A percentile compares a stretch with the other conserved stretches of the same genome.
phyloP scores from a whole-genome alignment of 1,140 invertebrate genomes.

The Idris sp. region DNA sequence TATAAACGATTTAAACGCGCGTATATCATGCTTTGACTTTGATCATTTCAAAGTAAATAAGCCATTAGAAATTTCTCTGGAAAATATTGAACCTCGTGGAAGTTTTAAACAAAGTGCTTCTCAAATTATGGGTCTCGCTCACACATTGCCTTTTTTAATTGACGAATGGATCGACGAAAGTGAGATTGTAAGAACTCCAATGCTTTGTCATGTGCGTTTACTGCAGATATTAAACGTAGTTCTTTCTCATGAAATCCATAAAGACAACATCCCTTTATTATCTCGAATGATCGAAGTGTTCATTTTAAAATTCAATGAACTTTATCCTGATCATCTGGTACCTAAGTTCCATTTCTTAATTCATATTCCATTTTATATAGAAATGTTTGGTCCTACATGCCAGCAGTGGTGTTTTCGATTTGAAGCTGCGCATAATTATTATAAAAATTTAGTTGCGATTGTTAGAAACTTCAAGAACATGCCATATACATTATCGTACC shows the following conservation, averaged over 20 bases:
- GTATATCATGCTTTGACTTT: constrained; percentile 1
- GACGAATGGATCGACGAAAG: not conserved
- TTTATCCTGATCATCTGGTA: constrained; percentile 44
- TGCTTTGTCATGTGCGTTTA: constrained; percentile 26
- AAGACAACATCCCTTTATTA: constrained; percentile 16
- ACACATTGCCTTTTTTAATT: not conserved
- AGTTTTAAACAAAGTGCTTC: not conserved
- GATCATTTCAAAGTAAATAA: constrained; percentile 3
- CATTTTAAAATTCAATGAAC: constrained; percentile 26
- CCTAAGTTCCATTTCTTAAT: constrained; percentile 58
- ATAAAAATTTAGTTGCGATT: constrained; percentile 50
- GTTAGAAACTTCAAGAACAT: constrained; percentile 58
- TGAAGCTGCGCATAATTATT: constrained; percentile 47
- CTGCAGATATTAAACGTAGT: constrained; percentile 51
- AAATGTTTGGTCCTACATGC: constrained; percentile 44
- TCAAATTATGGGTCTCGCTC: not conserved
- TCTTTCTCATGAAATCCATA: constrained; percentile 49
- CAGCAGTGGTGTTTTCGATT: constrained; percentile 56
- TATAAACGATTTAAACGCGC: not conserved
- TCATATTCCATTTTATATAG: constrained; percentile 50
- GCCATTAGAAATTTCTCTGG: not conserved
- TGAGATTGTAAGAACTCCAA: not conserved
- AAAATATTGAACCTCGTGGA: not conserved
- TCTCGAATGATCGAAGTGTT: constrained; percentile 51
- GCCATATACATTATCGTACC: constrained; percentile 38